phyloP scores from a whole-genome alignment of 1,140 invertebrate species.

The Bombus impatiens region DNA sequence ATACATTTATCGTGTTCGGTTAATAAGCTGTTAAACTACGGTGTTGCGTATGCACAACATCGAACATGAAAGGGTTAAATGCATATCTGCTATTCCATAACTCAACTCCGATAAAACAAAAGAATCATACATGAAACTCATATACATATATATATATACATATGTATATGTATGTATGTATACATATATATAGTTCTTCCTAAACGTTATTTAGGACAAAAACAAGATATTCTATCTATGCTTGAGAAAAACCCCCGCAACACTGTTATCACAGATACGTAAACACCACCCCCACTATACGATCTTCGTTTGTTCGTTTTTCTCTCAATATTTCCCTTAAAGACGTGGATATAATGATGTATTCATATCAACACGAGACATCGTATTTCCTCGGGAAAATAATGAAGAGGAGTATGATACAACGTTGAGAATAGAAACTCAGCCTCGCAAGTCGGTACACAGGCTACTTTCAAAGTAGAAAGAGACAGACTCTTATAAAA shows the following conservation, averaged over 20 bases:
- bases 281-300: slow-evolving; percentile 10
- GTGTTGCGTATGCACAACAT: background rate
- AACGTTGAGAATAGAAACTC: background rate
- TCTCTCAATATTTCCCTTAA: slow-evolving; percentile 2
- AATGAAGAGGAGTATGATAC: background rate
- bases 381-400: background rate
- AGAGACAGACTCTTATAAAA: background rate
- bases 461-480: background rate
- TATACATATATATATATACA: too few relatives aligned
- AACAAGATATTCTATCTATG: slow-evolving; percentile 36
- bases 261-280: slow-evolving; percentile 1
- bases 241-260: background rate
- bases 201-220: slow-evolving; percentile 28
- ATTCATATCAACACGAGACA: background rate
- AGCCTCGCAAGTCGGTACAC: too few relatives aligned
- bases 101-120: background rate
- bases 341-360: background rate
- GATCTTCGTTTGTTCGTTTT: background rate
- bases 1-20: background rate
- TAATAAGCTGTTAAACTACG: background rate
- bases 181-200: background rate
- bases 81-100: slow-evolving; percentile 6
- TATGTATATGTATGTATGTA: accelerated
- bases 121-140: background rate
- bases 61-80: background rate